Percentiles rank a stretch among this genome's conserved stretches.
phyloP scores from a whole-genome alignment of 2,797 vertebrate species.

The Schizopygopsis pylzovi region DNA sequence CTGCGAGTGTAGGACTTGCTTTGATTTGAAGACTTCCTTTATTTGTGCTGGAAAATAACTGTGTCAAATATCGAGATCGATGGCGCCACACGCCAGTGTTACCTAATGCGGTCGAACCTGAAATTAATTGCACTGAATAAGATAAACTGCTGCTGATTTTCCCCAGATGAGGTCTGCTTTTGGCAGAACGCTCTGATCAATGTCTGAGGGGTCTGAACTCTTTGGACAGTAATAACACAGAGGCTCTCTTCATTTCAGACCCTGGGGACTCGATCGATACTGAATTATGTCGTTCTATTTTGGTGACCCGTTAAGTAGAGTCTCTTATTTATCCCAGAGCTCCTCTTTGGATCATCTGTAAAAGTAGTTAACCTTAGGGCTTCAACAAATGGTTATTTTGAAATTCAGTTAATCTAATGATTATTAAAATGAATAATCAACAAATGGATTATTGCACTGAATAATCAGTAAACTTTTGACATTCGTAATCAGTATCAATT shows the following conservation, averaged over 20 bases:
- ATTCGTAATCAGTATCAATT: too few species aligned
- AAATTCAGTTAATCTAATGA: neutral
- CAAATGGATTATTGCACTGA: neutral
- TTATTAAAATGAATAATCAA: neutral
- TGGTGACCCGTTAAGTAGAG: constrained; percentile 68
- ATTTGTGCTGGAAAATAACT: constrained; percentile 33
- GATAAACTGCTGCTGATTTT: constrained; percentile 49
- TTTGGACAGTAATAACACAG: constrained; percentile 59
- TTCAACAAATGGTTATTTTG: neutral
- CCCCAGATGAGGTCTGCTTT: constrained; percentile 50
- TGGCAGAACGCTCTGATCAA: constrained; percentile 47
- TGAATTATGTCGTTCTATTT: constrained; percentile 79
- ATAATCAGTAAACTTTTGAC: neutral
- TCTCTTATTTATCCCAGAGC: constrained; percentile 68
- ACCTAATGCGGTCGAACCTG: constrained; percentile 53
- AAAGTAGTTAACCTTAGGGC: neutral
- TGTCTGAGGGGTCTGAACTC: constrained; percentile 47
- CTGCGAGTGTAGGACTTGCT: neutral
- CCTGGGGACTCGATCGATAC: constrained; percentile 74
- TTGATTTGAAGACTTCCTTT: neutral
- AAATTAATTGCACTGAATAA: constrained; percentile 55
- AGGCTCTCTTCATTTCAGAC: constrained; percentile 57
- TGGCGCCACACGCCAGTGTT: constrained; percentile 40
- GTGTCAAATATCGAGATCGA: constrained; percentile 44
- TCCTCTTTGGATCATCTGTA: constrained; percentile 6